A percentile compares a stretch with the other conserved stretches of the same genome.
phyloP scores from a whole-genome alignment of 2,113 vertebrate species.

The Pampusana beccarii region DNA sequence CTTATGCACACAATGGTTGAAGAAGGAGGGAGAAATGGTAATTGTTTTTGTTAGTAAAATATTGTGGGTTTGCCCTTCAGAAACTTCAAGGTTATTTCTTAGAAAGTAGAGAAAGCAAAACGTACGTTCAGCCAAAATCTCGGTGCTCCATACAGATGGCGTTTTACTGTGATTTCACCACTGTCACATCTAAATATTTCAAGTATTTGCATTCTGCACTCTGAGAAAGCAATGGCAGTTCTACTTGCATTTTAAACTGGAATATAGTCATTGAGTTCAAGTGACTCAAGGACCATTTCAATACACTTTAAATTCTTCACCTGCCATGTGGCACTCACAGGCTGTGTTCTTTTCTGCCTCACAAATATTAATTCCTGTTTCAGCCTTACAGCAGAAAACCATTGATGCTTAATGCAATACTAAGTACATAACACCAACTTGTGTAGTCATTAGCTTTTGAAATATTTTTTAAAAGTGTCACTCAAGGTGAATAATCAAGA shows the following conservation, averaged over 20 bases:
- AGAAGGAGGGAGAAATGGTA: background rate
- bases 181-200: background rate
- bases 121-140: background rate
- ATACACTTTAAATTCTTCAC: slow-evolving; percentile 23
- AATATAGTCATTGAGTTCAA: background rate
- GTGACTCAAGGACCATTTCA: slow-evolving; percentile 11
- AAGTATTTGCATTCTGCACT: background rate
- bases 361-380: background rate
- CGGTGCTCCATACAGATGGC: background rate
- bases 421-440: background rate
- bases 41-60: background rate
- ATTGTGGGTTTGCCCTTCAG: background rate
- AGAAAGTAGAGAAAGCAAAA: background rate
- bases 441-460: background rate
- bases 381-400: background rate
- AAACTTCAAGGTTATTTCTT: background rate
- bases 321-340: background rate
- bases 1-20: background rate
- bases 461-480: background rate
- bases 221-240: background rate
- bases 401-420: background rate
- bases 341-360: background rate
- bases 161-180: background rate
- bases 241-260: slow-evolving; percentile 26
- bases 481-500: background rate